These are phyloP conservation scores for Phyllostomus hastatus DNA, from an alignment of 2,113 vertebrate genomes.

Conservation along the genomic window DNA sequence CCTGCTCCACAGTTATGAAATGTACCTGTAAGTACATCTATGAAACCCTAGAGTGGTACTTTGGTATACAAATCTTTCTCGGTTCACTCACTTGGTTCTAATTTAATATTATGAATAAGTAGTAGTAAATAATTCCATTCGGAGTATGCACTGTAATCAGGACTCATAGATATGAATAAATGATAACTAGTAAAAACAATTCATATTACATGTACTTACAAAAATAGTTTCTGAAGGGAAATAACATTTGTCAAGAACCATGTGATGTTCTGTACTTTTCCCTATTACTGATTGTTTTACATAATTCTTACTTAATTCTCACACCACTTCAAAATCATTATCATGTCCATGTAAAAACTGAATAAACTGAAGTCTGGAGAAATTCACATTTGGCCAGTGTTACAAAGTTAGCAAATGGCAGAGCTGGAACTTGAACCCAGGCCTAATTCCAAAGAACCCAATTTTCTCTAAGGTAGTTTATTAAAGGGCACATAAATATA, in stretches of 20 bases:
- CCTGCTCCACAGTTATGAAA: background rate
- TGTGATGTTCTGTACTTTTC: background rate
- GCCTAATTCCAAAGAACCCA: background rate
- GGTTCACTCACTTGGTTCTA: conserved; percentile 2
- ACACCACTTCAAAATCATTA: background rate
- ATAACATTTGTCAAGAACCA: conserved; percentile 2
- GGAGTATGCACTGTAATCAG: background rate
- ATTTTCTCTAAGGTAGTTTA: background rate
- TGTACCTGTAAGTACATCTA: background rate
- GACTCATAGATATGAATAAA: background rate
- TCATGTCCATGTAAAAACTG: background rate
- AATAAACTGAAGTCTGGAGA: conserved; percentile 12
- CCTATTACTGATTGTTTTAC: background rate
- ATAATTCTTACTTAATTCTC: conserved; percentile 24
- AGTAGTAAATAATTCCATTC: conserved; percentile 32
- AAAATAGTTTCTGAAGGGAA: background rate
- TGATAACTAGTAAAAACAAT: background rate
- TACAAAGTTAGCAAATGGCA: conserved; percentile 29
- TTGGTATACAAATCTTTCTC: background rate
- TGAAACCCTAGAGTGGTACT: background rate
- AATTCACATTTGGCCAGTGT: conserved; percentile 6
- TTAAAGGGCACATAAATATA: background rate
- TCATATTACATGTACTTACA: background rate
- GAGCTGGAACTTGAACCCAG: conserved; percentile 1
- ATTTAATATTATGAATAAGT: conserved; percentile 2